Conservation (phyloP, 2,797 vertebrate species). For the Dendrocincla tyrannina region DNA sequence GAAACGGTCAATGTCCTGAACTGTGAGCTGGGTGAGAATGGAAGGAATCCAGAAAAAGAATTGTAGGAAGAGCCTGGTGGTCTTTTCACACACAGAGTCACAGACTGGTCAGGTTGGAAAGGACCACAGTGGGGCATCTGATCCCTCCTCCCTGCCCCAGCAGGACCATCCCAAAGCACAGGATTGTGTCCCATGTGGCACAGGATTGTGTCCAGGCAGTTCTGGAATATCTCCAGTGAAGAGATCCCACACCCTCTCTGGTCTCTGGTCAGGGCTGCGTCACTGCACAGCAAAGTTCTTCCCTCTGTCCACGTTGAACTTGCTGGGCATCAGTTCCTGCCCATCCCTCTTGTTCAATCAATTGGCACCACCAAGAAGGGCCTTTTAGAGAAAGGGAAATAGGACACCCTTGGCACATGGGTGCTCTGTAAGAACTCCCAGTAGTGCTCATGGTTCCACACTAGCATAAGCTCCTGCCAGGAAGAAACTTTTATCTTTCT, state of each 20-base stretch:
- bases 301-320: not conserved
- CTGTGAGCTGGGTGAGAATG: not conserved
- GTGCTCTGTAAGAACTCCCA: not conserved
- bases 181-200: not conserved
- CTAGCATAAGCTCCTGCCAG: not conserved
- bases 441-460: not conserved
- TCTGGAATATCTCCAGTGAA: not conserved
- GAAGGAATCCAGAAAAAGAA: not conserved
- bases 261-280: not conserved
- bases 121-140: not conserved
- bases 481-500: not conserved
- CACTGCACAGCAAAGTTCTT: not conserved
- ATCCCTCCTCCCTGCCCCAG: not conserved
- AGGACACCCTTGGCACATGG: not conserved
- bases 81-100: not conserved
- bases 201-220: not conserved
- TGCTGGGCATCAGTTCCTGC: not conserved
- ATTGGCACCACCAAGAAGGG: not conserved
- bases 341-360: not conserved
- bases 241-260: not conserved
- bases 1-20: not conserved
- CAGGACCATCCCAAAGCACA: not conserved
- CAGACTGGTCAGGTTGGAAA: not conserved
- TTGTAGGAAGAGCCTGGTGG: not conserved
- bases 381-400: not conserved